These are phyloP conservation scores for Pandemis heparana DNA, from an alignment of 2,888 invertebrate species.

Conservation along the genomic window DNA sequence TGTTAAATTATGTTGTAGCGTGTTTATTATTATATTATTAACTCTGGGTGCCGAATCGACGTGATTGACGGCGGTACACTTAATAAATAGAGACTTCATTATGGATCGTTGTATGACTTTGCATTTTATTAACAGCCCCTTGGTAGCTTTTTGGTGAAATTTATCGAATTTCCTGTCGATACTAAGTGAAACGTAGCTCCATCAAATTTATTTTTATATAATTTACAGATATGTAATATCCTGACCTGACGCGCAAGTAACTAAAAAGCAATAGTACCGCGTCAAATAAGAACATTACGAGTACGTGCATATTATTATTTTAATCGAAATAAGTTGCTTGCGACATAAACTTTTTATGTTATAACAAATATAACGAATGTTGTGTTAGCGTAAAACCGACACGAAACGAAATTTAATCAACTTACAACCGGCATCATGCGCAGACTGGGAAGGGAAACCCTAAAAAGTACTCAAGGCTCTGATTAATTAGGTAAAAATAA, in stretches of 20 bases:
- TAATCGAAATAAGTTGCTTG: too few relatives aligned
- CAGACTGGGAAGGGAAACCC: neutral
- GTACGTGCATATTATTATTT: too few relatives aligned
- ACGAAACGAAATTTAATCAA: too few relatives aligned
- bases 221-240: slow-evolving; percentile 1
- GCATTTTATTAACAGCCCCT: slow-evolving; percentile 57
- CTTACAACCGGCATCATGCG: too few relatives aligned
- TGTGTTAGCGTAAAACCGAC: too few relatives aligned
- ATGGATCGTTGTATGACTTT: slow-evolving; percentile 61
- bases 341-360: too few relatives aligned
- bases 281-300: neutral
- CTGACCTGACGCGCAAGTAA: neutral
- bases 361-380: too few relatives aligned
- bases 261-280: neutral
- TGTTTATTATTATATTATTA: neutral
- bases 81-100: slow-evolving; percentile 56
- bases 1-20: neutral
- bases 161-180: slow-evolving; percentile 69
- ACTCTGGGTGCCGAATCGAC: neutral
- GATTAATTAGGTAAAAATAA: too few relatives aligned
- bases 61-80: slow-evolving; percentile 39
- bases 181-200: slow-evolving; percentile 55
- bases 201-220: slow-evolving; percentile 53
- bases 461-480: neutral
- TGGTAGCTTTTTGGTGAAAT: slow-evolving; percentile 54